Conservation (phyloP, 2,797 vertebrate species). For the Amblyraja radiata region DNA sequence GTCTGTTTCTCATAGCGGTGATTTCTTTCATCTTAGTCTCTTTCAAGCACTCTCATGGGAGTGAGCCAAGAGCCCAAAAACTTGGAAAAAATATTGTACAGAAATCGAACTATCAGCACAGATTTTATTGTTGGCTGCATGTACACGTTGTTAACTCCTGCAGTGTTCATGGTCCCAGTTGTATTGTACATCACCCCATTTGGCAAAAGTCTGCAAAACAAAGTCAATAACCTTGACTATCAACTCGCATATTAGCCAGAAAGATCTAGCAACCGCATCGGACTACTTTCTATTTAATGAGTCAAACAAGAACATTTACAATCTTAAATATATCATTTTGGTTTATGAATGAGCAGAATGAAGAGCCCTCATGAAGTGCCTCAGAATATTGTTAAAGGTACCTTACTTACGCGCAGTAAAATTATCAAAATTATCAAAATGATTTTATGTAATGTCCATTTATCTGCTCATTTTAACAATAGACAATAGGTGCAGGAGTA, state of each 20-base stretch:
- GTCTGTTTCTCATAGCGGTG: background rate
- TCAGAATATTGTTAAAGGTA: no score
- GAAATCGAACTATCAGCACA: background rate
- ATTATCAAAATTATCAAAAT: background rate
- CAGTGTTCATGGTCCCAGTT: background rate
- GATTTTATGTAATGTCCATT: background rate
- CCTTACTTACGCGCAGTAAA: background rate
- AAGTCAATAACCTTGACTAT: background rate
- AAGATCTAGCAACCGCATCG: background rate
- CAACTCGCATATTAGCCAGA: background rate
- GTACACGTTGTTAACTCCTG: background rate
- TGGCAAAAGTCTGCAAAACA: background rate
- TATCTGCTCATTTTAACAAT: background rate
- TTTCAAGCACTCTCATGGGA: background rate
- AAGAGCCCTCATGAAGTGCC: no score
- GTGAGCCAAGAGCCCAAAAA: background rate
- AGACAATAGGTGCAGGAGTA: no score
- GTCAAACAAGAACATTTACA: background rate
- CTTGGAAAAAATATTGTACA: background rate
- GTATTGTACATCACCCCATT: background rate
- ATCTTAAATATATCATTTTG: background rate
- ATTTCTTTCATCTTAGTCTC: background rate
- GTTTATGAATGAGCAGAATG: background rate
- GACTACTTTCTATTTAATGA: background rate
- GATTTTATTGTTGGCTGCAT: background rate